Percentiles rank a stretch among this genome's conserved stretches.
Conservation (phyloP, 2,797 vertebrate species). For the Eupleurogrammus muticus region DNA sequence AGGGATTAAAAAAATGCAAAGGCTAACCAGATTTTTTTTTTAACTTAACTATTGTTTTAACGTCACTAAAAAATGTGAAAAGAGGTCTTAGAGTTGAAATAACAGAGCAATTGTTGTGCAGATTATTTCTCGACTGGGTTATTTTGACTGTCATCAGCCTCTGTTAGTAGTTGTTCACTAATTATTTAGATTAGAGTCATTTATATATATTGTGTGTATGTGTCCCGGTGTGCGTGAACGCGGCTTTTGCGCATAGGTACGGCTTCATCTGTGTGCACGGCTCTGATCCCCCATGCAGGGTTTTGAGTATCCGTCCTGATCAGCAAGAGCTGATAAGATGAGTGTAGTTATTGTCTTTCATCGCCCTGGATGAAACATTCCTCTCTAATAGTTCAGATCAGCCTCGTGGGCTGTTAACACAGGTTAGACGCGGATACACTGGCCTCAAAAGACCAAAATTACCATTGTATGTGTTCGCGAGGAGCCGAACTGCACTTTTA, state of each 20-base stretch:
- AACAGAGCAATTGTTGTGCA: conserved; percentile 49
- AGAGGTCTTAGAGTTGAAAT: conserved; percentile 39
- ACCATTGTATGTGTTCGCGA: not conserved
- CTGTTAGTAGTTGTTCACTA: conserved; percentile 80
- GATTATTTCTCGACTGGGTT: conserved; percentile 65
- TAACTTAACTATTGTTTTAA: conserved; percentile 2
- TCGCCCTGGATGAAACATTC: conserved; percentile 92
- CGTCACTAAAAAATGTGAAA: conserved; percentile 1
- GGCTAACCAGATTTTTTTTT: not conserved
- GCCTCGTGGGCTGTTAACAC: conserved; percentile 74
- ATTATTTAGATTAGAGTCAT: conserved; percentile 85
- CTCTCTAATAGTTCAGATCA: conserved; percentile 88
- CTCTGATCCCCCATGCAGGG: conserved; percentile 65
- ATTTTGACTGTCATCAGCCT: conserved; percentile 83
- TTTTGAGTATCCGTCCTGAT: conserved; percentile 82
- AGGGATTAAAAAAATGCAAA: not conserved
- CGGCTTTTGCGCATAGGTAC: conserved; percentile 32
- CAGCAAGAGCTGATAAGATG: conserved; percentile 87
- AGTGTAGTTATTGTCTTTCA: conserved; percentile 88
- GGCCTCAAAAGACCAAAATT: not conserved
- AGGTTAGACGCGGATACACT: conserved; percentile 39
- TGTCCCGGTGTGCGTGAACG: conserved; percentile 21
- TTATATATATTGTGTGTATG: conserved; percentile 45
- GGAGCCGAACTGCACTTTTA: not conserved
- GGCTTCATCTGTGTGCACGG: conserved; percentile 42